Evolutionary conservation across 2,113 vertebrate species (phyloP), one percentile per base, ranked within the genome.

Genomic region (Ciconia boyciana): DNA sequence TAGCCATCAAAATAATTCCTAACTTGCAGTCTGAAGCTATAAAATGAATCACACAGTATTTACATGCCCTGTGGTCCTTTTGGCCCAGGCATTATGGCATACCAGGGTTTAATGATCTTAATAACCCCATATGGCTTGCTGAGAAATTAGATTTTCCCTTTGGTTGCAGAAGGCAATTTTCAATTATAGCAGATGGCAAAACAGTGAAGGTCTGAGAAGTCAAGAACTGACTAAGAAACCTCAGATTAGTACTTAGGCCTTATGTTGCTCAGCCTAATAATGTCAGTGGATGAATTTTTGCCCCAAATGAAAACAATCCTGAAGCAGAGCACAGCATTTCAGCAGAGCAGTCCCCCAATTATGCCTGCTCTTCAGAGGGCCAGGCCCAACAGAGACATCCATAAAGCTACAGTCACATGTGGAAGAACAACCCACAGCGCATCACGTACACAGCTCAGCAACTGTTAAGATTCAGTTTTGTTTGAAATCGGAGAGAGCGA

Each of bases 151-250:
- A 97, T 96, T 97, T 97, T 96, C 90, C 90, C 87, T 95, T 95
- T 96, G 91, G 94, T 88, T 95, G 71, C 96, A 95, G 96, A 96
- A 96, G 92, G 93, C 83, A 95, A 93, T 96, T 97, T 96, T 97
- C 96, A 96, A 94, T 97, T 96, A 94, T 2, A 96, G 93, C 95
- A 96, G 96, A 97, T 96, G 96, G 97, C 94, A 96, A 97, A 97
- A 95, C 96, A 97, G 94, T 71, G 82, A 96, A 96, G 95, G 96
- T 94, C 96, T 97, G 92, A 96, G 92, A 96, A 96, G 93, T 96
- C 96, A 94, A 93, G 87, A 95, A 94, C 92, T 90, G 89, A 94
- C 68, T 84, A 93, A 91, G 92, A 95, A 97, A 96, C 86, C 90
- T 91, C 90, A 89, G 77, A 88, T 95, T 93, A 93, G 51, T 86